These are phyloP conservation scores for Dendrolimus kikuchii DNA, from an alignment of 1,140 invertebrate genomes.

Conservation along the genomic window DNA sequence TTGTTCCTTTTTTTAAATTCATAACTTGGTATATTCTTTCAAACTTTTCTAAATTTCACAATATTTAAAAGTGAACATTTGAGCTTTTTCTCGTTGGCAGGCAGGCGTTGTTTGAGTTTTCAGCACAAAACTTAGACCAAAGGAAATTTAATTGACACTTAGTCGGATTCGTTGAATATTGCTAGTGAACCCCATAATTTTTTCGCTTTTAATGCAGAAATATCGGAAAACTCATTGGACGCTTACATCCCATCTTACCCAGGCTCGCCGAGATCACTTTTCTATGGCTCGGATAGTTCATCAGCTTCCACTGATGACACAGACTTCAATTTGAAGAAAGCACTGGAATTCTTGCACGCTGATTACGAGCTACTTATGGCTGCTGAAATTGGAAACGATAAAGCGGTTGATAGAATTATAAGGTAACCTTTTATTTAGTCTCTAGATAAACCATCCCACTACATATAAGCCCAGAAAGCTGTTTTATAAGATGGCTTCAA, in stretches of 20 bases:
- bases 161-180: too few species aligned
- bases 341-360: conserved; percentile 36
- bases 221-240: conserved; percentile 34
- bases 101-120: too few species aligned
- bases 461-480: too few species aligned
- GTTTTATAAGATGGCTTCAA: too few species aligned
- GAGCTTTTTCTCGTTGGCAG: too few species aligned
- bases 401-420: conserved; percentile 30
- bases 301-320: conserved; percentile 10
- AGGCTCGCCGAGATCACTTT: conserved; percentile 29
- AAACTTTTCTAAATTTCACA: too few species aligned
- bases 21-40: too few species aligned
- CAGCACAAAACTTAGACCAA: too few species aligned
- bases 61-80: too few species aligned
- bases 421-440: conserved; percentile 21
- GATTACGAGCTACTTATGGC: conserved; percentile 46
- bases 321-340: conserved; percentile 23
- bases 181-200: neutral
- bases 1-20: too few species aligned
- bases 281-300: conserved; percentile 14
- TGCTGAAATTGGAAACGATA: conserved; percentile 42
- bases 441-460: too few species aligned
- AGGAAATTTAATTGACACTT: too few species aligned
- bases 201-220: conserved; percentile 15
- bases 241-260: conserved; percentile 35